Base-by-base conservation (phyloP, 2,888 invertebrate species). In the Cylindroiulus punctatus region DNA sequence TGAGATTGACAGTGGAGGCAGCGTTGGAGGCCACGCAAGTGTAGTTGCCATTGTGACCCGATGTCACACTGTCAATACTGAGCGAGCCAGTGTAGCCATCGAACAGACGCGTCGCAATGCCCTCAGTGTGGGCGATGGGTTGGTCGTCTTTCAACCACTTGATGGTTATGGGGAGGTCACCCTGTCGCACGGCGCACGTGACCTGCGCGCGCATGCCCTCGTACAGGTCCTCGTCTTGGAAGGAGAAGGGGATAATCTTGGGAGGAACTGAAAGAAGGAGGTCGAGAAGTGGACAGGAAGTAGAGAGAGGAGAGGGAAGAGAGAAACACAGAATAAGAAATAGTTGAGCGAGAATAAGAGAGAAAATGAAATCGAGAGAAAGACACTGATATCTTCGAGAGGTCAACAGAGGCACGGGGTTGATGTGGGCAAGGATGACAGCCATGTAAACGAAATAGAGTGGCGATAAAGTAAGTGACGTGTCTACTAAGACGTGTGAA, bases 141-240 rank as follows among this genome's bases (percentile, higher is more conserved):
- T 90, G 89, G 88, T 90, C 91, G 17, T 91, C 87, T 65, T 86
- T 86, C 26, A 88, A 93, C 96, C 96, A 96, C 85, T 92, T 92
- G 88, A 96, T 94, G 88, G 93, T 93, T 88, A 96, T 92, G 0
- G 96, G 96, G 89, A 94, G 93, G 91, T 96, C 96, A 87, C 96
- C 95, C 90, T 95, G 95, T 88, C 93, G 93, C 84, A 95, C 93
- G 84, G 94, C 94, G 91, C 95, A 95, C 88, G 94, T 93, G 87
- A 94, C 93, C 57, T 94, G 94, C 76, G 94, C 94, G 92, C 94
- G 93, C 89, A 95, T 95, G 85, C 95, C 94, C 89, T 95, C 94
- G 90, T 95, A 95, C n/a, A 94, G 93, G 86, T 94, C 93, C 89
- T 88, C 88, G 57, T 94, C 93, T 89, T 94, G 95, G 90, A 96